These are phyloP conservation scores for Darevskia nairensis DNA, from an alignment of 2,797 vertebrate genomes.

Conservation along the genomic window DNA sequence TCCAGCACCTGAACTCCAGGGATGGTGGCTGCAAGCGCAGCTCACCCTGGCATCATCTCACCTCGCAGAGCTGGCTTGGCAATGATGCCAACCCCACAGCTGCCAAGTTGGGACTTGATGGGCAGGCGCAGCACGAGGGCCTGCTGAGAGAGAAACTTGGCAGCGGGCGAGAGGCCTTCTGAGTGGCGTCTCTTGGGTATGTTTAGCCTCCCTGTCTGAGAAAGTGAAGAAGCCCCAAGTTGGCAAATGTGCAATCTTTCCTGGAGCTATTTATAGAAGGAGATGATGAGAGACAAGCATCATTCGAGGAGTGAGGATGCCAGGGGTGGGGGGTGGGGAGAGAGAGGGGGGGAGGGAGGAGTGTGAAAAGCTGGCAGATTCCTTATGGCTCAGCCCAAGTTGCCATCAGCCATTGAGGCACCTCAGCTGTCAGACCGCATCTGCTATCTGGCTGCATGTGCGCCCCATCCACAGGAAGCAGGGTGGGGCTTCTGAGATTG, in stretches of 20 bases:
- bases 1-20: background rate
- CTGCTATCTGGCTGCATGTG: background rate
- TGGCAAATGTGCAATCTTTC: background rate
- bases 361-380: background rate
- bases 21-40: too few relatives aligned
- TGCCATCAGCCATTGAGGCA: background rate
- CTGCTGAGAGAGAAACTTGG: background rate
- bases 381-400: too few relatives aligned
- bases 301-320: too few relatives aligned
- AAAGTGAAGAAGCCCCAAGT: background rate
- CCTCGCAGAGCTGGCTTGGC: background rate
- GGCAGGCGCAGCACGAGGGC: background rate
- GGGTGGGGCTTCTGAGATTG: background rate
- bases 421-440: background rate
- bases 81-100: background rate
- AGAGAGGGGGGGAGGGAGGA: background rate
- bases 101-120: background rate
- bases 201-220: background rate
- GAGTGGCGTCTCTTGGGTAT: background rate
- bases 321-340: background rate
- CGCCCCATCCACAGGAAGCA: background rate
- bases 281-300: background rate
- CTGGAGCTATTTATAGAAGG: slow-evolving; percentile 11
- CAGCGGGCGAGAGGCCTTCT: background rate
- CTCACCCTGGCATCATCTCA: background rate